Evolutionary conservation across 2,888 invertebrate species (phyloP).

Genomic region (Synergus umbraculus): DNA sequence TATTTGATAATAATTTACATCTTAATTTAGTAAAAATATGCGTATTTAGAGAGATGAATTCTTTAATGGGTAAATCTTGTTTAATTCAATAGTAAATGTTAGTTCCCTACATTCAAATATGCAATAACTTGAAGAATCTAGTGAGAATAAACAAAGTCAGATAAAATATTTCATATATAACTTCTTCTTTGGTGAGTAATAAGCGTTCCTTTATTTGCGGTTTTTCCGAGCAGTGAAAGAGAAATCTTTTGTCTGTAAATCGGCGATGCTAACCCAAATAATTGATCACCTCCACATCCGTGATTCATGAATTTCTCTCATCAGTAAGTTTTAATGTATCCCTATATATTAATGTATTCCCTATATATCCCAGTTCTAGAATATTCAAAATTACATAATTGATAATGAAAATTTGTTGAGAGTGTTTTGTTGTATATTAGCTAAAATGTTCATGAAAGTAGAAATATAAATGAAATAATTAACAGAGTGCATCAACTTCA

Average conservation of each 20-base stretch:
- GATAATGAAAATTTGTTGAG: not conserved
- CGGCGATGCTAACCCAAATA: slow-evolving; percentile 8
- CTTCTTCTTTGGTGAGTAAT: not conserved
- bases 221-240: slow-evolving; percentile 39
- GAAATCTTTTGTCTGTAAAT: slow-evolving; percentile 22
- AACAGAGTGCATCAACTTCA: not conserved
- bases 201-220: slow-evolving; percentile 15
- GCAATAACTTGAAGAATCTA: not conserved
- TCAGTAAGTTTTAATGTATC: slow-evolving; percentile 1
- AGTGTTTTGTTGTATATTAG: not conserved
- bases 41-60: not conserved
- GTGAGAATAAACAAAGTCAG: not conserved
- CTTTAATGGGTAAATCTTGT: not conserved
- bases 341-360: not conserved
- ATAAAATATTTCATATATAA: not conserved
- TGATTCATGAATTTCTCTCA: slow-evolving; percentile 21
- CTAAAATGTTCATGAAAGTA: not conserved
- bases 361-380: too few species aligned
- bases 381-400: too few species aligned
- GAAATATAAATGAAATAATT: not conserved
- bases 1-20: too few species aligned
- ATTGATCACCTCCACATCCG: slow-evolving; percentile 23
- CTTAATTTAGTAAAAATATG: not conserved
- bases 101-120: not conserved
- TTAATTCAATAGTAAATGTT: slow-evolving; percentile 6